These are phyloP conservation scores for Malacoraja senta DNA, from an alignment of 2,797 vertebrate species.

Conservation along the genomic window DNA sequence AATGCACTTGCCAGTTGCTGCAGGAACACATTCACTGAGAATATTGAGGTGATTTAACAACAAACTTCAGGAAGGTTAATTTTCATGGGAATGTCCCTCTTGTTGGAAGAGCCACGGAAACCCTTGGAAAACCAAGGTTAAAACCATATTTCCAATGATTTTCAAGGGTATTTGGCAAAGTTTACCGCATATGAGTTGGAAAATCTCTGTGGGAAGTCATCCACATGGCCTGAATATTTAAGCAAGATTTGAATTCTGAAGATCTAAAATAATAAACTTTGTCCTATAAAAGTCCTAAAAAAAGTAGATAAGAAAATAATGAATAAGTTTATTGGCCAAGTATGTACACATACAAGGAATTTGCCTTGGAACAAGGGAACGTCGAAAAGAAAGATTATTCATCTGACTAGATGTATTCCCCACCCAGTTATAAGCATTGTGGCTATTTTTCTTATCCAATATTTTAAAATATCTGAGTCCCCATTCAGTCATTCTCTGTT, in stretches of 20 bases:
- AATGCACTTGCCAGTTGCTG: neutral
- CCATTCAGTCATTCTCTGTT: neutral
- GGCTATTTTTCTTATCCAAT: neutral
- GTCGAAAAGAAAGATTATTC: neutral
- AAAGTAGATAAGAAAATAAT: neutral
- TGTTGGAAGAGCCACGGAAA: neutral
- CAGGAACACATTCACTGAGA: neutral
- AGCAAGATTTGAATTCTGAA: neutral
- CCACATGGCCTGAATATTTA: neutral
- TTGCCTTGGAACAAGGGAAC: neutral
- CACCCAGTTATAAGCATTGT: neutral
- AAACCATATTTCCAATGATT: neutral
- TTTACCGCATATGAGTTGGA: neutral
- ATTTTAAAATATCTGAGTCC: neutral
- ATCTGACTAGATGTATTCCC: neutral
- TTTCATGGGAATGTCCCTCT: neutral
- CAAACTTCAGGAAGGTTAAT: neutral
- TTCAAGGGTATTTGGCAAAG: neutral
- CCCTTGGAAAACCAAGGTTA: neutral
- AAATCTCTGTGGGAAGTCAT: neutral
- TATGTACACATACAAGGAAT: no score
- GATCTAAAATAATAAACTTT: neutral
- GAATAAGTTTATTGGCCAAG: no score
- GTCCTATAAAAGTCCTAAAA: neutral
- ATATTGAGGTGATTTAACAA: neutral